A percentile compares a stretch with the other conserved stretches of the same genome.
Conservation (phyloP, 2,113 vertebrate species). For the Campylomormyrus tamandua region DNA sequence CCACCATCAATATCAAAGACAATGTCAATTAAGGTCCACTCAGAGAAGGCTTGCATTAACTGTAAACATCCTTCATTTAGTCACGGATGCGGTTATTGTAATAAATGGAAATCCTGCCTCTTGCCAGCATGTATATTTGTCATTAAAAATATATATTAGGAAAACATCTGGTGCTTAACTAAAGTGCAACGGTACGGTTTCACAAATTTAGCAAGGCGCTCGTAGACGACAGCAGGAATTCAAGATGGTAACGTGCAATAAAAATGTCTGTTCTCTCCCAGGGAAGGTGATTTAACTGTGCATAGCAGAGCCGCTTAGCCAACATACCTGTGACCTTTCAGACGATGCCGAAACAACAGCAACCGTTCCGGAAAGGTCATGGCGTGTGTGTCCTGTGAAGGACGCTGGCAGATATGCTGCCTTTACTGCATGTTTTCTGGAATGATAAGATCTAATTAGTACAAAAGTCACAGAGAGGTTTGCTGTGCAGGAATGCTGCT, state of each 20-base stretch:
- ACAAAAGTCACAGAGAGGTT: background rate
- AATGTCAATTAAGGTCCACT: slow-evolving; percentile 1
- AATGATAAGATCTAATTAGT: background rate
- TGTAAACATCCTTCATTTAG: background rate
- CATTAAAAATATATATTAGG: slow-evolving; percentile 10
- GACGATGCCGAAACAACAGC: background rate
- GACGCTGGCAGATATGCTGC: background rate
- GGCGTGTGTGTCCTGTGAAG: background rate
- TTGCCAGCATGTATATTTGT: slow-evolving; percentile 14
- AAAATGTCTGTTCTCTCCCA: background rate
- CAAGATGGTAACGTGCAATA: background rate
- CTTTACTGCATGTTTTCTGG: background rate
- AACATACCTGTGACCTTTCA: slow-evolving; percentile 5
- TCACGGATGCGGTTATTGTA: slow-evolving; percentile 3
- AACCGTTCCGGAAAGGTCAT: background rate
- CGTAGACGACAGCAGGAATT: background rate
- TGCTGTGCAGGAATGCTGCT: background rate
- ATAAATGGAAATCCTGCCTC: slow-evolving; percentile 6
- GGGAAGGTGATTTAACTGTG: slow-evolving; percentile 3
- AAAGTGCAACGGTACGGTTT: background rate
- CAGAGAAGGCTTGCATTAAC: background rate
- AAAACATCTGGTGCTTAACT: slow-evolving; percentile 1
- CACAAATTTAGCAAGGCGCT: background rate
- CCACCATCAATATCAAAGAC: slow-evolving; percentile 13
- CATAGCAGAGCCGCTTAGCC: background rate